Percentiles rank a stretch among this genome's conserved stretches.
phyloP scores from a whole-genome alignment of 2,113 vertebrate genomes.

The Archilochus colubris region DNA sequence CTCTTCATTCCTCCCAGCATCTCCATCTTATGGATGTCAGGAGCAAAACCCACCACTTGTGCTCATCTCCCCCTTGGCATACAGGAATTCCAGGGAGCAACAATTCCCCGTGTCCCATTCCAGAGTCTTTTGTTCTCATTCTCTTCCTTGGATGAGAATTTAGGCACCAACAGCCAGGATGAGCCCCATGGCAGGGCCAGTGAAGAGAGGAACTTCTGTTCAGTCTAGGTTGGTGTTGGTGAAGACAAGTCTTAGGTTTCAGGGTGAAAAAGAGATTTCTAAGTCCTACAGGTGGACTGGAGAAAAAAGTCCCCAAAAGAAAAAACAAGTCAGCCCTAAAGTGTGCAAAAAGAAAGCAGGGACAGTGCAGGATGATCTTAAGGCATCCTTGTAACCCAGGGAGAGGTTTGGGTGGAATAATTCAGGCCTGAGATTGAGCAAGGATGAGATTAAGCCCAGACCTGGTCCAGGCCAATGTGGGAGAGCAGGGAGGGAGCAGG shows the following conservation, averaged over 20 bases:
- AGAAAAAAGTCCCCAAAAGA: neutral
- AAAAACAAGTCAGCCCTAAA: neutral
- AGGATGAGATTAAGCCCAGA: neutral
- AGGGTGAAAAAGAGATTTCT: neutral
- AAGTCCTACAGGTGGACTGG: neutral
- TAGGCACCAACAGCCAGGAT: neutral
- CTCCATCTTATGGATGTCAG: neutral
- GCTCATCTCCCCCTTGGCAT: neutral
- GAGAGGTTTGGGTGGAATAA: neutral
- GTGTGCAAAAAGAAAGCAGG: neutral
- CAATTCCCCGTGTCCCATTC: neutral
- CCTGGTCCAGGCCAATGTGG: neutral
- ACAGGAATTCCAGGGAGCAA: neutral
- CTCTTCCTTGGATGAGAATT: neutral
- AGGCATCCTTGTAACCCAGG: neutral
- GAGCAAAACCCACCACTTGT: neutral
- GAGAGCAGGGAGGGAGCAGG: neutral
- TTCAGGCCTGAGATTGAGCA: neutral
- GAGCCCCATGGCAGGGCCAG: neutral
- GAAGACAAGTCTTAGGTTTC: neutral
- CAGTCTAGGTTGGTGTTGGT: no score
- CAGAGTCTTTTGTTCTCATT: neutral
- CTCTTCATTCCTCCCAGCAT: neutral
- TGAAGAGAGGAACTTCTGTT: neutral
- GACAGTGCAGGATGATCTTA: neutral